Conservation (phyloP, 1,140 invertebrate species). For the Macrotrachela quadricornifera region DNA sequence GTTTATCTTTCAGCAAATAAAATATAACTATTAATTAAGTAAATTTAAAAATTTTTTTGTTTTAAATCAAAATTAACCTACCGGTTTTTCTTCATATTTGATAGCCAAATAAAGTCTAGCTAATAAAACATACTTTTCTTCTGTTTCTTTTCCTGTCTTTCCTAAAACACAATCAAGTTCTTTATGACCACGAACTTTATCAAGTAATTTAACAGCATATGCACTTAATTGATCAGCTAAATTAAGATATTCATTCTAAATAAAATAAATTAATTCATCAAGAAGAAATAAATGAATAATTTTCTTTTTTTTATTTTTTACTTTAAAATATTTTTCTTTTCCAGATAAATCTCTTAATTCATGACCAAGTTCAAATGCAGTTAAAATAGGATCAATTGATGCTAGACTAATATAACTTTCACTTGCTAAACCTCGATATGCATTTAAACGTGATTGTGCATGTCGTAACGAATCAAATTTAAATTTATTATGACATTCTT, state of each 20-base stretch:
- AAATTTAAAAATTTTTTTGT: not conserved
- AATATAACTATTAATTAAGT: not conserved
- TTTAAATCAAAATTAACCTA: not conserved
- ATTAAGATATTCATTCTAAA: conserved; percentile 34
- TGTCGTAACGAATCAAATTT: conserved; percentile 22
- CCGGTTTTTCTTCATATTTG: conserved; percentile 21
- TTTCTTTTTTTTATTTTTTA: not conserved
- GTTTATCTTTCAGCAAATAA: too few relatives aligned
- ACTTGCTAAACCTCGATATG: conserved; percentile 24
- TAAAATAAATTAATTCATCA: not conserved
- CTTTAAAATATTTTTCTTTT: conserved; percentile 9
- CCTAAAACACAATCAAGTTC: conserved; percentile 26
- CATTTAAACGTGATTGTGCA: conserved; percentile 21
- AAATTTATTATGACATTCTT: conserved; percentile 33
- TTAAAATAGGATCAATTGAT: conserved; percentile 41
- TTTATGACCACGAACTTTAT: conserved; percentile 23
- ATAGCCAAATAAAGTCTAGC: conserved; percentile 22
- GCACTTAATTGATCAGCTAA: conserved; percentile 34
- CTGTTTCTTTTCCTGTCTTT: conserved; percentile 16
- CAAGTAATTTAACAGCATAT: conserved; percentile 23
- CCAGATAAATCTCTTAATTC: conserved; percentile 28
- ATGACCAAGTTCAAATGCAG: conserved; percentile 38
- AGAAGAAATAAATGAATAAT: not conserved
- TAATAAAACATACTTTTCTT: conserved; percentile 24
- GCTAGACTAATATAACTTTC: conserved; percentile 41